Percentiles rank a stretch among this genome's conserved stretches.
These are phyloP conservation scores for Dreissena polymorpha DNA, from an alignment of 1,140 invertebrate genomes.

Conservation along the genomic window DNA sequence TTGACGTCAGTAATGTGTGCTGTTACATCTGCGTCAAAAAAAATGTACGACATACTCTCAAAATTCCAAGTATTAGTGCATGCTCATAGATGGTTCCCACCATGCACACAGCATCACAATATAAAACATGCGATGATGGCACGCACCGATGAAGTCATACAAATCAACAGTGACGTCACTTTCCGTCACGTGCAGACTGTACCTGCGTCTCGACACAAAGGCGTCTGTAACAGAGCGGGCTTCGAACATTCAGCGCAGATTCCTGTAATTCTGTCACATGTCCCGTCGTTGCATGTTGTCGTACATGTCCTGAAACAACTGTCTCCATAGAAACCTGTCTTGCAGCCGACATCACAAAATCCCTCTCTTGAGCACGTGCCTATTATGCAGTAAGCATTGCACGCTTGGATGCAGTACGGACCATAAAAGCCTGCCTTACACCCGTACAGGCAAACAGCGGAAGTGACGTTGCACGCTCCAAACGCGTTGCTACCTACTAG, in stretches of 20 bases:
- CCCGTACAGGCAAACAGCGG: not conserved
- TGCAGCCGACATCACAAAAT: constrained; percentile 17
- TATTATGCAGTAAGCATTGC: constrained; percentile 12
- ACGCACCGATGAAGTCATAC: no score
- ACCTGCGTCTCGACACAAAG: constrained; percentile 41
- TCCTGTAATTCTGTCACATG: constrained; percentile 31
- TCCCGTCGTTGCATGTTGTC: constrained; percentile 30
- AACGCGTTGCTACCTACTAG: not conserved
- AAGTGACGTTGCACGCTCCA: constrained; percentile 7
- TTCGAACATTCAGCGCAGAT: constrained; percentile 25
- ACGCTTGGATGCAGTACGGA: not conserved
- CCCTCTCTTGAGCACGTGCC: constrained; percentile 17
- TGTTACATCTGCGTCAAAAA: no score
- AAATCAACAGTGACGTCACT: no score
- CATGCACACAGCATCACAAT: no score
- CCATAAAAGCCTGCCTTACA: constrained; percentile 30
- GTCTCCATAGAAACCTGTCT: constrained; percentile 17
- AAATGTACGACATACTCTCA: no score
- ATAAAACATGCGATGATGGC: no score
- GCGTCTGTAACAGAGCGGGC: not conserved
- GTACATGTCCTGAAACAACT: not conserved
- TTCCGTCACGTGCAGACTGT: not conserved
- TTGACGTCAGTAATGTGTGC: no score
- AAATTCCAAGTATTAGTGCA: no score
- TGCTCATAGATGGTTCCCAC: no score